A percentile compares a stretch with the other conserved stretches of the same genome.
These are phyloP conservation scores for Enteromius paludinosus DNA, from an alignment of 2,797 vertebrate species.

Conservation along the genomic window DNA sequence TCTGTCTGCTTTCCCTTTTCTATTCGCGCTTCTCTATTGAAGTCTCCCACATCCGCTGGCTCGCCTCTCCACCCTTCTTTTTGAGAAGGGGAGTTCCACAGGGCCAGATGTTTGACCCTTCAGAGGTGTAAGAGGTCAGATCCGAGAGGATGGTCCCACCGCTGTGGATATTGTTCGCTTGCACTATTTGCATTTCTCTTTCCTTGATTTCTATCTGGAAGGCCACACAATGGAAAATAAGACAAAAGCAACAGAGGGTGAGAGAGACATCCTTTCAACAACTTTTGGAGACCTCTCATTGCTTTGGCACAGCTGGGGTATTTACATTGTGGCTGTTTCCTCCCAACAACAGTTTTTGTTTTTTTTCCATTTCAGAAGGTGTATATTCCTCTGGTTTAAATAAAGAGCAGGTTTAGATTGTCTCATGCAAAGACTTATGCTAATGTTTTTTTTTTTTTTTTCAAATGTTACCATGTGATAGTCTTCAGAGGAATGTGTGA, in stretches of 20 bases:
- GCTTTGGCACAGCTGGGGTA: slow-evolving; percentile 29
- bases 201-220: slow-evolving; percentile 52
- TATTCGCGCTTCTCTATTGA: slow-evolving; percentile 30
- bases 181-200: slow-evolving; percentile 54
- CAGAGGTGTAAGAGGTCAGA: slow-evolving; percentile 64
- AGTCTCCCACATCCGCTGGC: slow-evolving; percentile 34
- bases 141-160: slow-evolving; percentile 36
- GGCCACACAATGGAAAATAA: slow-evolving; percentile 40
- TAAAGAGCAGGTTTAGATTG: slow-evolving; percentile 9
- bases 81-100: slow-evolving; percentile 73
- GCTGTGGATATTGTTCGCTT: slow-evolving; percentile 48
- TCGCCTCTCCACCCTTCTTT: slow-evolving; percentile 64
- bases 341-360: slow-evolving; percentile 26
- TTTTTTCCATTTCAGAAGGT: slow-evolving; percentile 12
- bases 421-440: slow-evolving; percentile 16
- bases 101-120: slow-evolving; percentile 61
- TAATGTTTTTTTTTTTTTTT: slow-evolving; percentile 1
- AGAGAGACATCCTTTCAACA: slow-evolving; percentile 20
- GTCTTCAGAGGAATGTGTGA: background rate
- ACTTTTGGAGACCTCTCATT: slow-evolving; percentile 8
- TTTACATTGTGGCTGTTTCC: slow-evolving; percentile 38
- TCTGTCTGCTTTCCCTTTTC: slow-evolving; percentile 42
- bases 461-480: slow-evolving; percentile 26
- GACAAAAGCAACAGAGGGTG: slow-evolving; percentile 25
- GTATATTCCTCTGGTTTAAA: slow-evolving; percentile 21